Percentiles rank a stretch among this genome's conserved stretches.
Evolutionary conservation across 2,113 vertebrate species (phyloP).

Genomic region (Carettochelys insculpta): DNA sequence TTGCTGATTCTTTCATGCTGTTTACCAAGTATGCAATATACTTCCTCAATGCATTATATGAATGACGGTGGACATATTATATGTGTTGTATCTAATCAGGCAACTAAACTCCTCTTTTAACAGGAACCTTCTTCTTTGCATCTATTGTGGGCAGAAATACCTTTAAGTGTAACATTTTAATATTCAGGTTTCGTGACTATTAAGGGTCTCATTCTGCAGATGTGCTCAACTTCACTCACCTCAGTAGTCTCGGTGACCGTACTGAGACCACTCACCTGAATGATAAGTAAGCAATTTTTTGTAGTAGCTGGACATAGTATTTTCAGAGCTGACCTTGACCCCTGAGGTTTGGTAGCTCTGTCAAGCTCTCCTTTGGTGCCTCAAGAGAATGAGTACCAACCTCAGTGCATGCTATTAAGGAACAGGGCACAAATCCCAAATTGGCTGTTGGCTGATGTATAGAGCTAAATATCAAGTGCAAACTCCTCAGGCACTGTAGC

Average conservation of each 20-base stretch:
- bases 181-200: fast-evolving
- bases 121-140: background rate
- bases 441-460: background rate
- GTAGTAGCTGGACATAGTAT: background rate
- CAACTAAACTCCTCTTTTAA: background rate
- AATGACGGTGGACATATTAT: background rate
- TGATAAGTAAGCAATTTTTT: background rate
- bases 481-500: background rate
- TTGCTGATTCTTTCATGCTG: background rate
- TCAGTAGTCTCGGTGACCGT: background rate
- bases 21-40: background rate
- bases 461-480: background rate
- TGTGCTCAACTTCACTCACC: background rate
- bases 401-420: background rate
- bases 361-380: background rate
- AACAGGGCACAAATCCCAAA: background rate
- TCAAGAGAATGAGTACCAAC: background rate
- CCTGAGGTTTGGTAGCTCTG: background rate
- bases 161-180: background rate
- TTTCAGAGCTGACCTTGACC: background rate
- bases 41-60: background rate
- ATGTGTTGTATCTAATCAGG: background rate
- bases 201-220: background rate
- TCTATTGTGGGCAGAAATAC: background rate
- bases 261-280: background rate